Base-by-base conservation (phyloP, 2,797 vertebrate species). In the Microchirus variegatus region DNA sequence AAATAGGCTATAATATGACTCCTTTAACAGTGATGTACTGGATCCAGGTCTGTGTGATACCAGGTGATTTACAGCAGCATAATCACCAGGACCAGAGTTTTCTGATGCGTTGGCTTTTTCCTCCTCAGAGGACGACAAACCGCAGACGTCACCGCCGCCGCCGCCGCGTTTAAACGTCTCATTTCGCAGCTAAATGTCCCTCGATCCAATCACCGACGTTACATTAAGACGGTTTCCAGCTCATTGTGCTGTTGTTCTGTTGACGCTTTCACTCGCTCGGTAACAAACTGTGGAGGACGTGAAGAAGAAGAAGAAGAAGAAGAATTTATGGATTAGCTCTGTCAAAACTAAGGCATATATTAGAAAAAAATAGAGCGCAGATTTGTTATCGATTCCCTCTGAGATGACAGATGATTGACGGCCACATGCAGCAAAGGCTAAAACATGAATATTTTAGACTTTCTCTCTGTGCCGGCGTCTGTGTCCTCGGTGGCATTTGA, bases 401-500 rank as follows among this genome's bases (percentile, higher is more conserved):
- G 77, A 82, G 72, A 73, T 83, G 82, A 86, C 81, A 65, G 82
- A 84, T 86, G 83, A 87, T 78, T 80, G 82, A 88, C 75, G 75
- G 69, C 56, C 72, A 68, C 74, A 19, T 61, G 10, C 64, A 49
- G 59, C 58, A 69, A 74, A 68, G 65, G 83, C 70, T 83, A 73
- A 70, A 70, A 77, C 70, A 80, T 81, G 76, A 88, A 85, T 81
- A 82, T 73, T 73, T 50, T 31, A 31, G 59, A 74, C 87, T 82
- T 82, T 83, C 3, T 22, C 22, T 22, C 78, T 73, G 58, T 53
- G 64, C 11, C 59, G 73, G 77, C 79, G 76, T 89, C 89, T 61
- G 73, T 89, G 86, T 81, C 72, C 65, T 77, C 65, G 61, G 15
- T 83, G 88, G 72, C 88, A 88, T 92, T 87, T 81, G 78, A 84